Evolutionary conservation across 2,113 vertebrate species (phyloP).

Genomic region (Grantiella picta): DNA sequence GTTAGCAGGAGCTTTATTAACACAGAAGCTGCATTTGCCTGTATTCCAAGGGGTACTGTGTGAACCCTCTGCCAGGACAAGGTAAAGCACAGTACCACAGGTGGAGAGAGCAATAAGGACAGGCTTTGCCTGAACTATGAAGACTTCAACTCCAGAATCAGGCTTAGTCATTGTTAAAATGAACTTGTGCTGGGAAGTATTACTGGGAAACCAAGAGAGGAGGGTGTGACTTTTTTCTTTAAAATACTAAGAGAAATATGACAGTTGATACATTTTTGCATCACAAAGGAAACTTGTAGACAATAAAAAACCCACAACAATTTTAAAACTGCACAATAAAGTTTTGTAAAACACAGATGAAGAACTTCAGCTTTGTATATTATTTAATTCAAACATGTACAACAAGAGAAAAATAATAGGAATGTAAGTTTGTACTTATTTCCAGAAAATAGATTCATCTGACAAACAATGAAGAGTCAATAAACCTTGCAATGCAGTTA

Average conservation of each 20-base stretch:
- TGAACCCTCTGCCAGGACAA: background rate
- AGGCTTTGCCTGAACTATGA: background rate
- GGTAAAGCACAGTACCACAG: background rate
- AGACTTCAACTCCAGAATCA: background rate
- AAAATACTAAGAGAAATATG: background rate
- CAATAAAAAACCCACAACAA: background rate
- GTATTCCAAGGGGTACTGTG: background rate
- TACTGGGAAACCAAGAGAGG: background rate
- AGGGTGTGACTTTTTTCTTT: background rate
- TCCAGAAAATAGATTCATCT: slow-evolving; percentile 65
- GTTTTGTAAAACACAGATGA: slow-evolving; percentile 39
- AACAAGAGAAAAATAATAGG: slow-evolving; percentile 61
- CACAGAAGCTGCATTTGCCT: background rate
- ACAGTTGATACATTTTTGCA: background rate
- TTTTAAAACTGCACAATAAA: slow-evolving; percentile 18
- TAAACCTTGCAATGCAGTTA: slow-evolving; percentile 52
- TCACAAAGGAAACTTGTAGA: background rate
- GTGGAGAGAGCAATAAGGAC: background rate
- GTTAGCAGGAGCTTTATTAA: background rate
- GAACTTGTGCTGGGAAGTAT: background rate
- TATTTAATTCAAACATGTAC: slow-evolving; percentile 69
- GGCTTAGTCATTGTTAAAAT: background rate
- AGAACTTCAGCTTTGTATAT: slow-evolving; percentile 56
- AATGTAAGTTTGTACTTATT: slow-evolving; percentile 67
- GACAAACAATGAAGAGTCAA: slow-evolving; percentile 44